A percentile compares a stretch with the other conserved stretches of the same genome.
phyloP scores from a whole-genome alignment of 1,140 invertebrate genomes.

The Rhysida immarginata region DNA sequence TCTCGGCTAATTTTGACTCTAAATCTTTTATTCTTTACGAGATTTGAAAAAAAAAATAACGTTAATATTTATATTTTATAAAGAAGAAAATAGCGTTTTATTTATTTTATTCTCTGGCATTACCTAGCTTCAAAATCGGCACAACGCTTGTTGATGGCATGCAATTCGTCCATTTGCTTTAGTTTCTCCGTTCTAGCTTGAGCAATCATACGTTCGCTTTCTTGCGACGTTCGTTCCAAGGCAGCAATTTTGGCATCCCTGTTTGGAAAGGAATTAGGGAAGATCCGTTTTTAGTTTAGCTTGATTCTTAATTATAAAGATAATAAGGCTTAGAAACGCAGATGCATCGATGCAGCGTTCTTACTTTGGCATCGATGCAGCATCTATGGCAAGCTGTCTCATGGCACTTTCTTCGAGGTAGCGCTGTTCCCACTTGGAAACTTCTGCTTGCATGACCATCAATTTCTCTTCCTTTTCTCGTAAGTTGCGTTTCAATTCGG shows the following conservation, averaged over 20 bases:
- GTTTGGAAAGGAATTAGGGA: slow-evolving; percentile 5
- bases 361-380: slow-evolving; percentile 66
- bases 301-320: too few species aligned
- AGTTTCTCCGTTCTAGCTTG: slow-evolving; percentile 72
- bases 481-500: slow-evolving; percentile 45
- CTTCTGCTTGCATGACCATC: slow-evolving; percentile 62
- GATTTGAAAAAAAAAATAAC: too few species aligned
- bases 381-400: slow-evolving; percentile 65
- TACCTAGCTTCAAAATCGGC: slow-evolving; percentile 66
- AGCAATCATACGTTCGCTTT: slow-evolving; percentile 70
- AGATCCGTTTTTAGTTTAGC: too few species aligned
- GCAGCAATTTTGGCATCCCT: slow-evolving; percentile 75
- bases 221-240: slow-evolving; percentile 64
- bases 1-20: slow-evolving; percentile 71
- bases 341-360: too few species aligned
- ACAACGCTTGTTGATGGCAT: slow-evolving; percentile 57
- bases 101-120: too few species aligned
- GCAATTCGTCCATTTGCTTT: slow-evolving; percentile 59
- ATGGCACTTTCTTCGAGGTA: slow-evolving; percentile 71
- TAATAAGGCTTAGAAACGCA: too few species aligned
- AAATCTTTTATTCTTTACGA: slow-evolving; percentile 65
- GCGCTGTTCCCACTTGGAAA: slow-evolving; percentile 72
- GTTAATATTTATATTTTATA: not conserved
- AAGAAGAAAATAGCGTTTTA: too few species aligned
- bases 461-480: slow-evolving; percentile 64